These are phyloP conservation scores for Gymnoscopelus microlampas DNA, from an alignment of 2,797 vertebrate genomes.

Conservation along the genomic window DNA sequence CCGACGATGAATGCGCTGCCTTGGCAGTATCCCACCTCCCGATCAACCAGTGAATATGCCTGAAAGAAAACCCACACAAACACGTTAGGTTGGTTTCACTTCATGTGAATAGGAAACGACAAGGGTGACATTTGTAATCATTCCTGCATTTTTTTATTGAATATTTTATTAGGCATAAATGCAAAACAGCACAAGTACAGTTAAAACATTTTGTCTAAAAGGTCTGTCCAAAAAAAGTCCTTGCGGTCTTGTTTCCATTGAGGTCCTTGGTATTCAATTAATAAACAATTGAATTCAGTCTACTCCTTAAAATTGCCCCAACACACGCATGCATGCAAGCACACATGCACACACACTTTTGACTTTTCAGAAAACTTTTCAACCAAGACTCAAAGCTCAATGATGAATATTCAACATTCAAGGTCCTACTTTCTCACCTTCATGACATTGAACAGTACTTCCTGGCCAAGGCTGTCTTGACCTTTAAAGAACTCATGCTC, in stretches of 20 bases:
- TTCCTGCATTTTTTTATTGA: not conserved
- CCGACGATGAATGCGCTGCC: slow-evolving; percentile 99
- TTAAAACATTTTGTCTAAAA: too few relatives aligned
- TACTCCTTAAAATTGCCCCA: not conserved
- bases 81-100: slow-evolving; percentile 3
- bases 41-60: slow-evolving; percentile 98
- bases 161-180: too few relatives aligned
- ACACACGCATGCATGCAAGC: not conserved
- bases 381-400: not conserved
- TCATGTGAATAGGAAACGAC: slow-evolving; percentile 16
- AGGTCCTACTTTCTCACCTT: slow-evolving; percentile 84
- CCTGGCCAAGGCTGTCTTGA: slow-evolving; percentile 97
- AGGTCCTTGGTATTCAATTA: too few relatives aligned
- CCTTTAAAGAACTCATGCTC: slow-evolving; percentile 99
- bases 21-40: slow-evolving; percentile 99
- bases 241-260: too few relatives aligned
- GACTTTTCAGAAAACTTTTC: not conserved
- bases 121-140: slow-evolving; percentile 27
- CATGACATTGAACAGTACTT: slow-evolving; percentile 99
- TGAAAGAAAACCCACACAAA: slow-evolving; percentile 59
- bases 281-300: too few relatives aligned
- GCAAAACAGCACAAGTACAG: too few relatives aligned
- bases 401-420: not conserved
- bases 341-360: slow-evolving; percentile 3
- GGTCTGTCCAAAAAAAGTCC: too few relatives aligned